phyloP scores from a whole-genome alignment of 1,140 invertebrate species.

The Dreissena rostriformis region DNA sequence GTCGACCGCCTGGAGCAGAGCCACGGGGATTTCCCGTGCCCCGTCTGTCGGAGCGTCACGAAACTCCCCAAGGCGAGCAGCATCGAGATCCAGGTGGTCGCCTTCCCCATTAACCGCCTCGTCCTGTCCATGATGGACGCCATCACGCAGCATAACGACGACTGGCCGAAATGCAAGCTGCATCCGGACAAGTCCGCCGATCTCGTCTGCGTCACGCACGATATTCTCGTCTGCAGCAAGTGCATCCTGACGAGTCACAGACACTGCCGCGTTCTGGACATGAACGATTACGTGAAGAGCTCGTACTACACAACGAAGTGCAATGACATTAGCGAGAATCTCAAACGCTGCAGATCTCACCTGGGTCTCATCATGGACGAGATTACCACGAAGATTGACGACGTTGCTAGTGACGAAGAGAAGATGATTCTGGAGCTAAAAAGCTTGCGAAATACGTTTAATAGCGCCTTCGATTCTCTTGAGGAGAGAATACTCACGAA shows the following conservation, averaged over 20 bases:
- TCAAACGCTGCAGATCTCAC: conserved; percentile 39
- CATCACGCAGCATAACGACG: conserved; percentile 47
- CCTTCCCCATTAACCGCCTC: conserved; percentile 45
- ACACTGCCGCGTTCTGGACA: conserved; percentile 47
- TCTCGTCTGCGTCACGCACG: conserved; percentile 50
- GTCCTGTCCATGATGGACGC: conserved; percentile 53
- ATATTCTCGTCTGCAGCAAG: conserved; percentile 49
- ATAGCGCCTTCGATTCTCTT: conserved; percentile 38
- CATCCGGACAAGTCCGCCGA: conserved; percentile 48
- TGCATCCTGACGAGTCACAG: conserved; percentile 41
- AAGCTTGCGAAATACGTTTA: conserved; percentile 43
- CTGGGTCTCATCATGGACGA: conserved; percentile 33
- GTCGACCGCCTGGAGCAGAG: conserved; percentile 46
- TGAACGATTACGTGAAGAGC: conserved; percentile 52
- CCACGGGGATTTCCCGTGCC: conserved; percentile 45
- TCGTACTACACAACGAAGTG: conserved; percentile 42
- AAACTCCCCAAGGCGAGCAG: conserved; percentile 53
- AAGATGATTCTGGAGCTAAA: conserved; percentile 28
- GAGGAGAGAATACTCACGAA: conserved; percentile 40
- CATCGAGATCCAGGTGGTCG: conserved; percentile 49
- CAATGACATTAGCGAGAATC: conserved; percentile 42
- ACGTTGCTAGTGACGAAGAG: conserved; percentile 39
- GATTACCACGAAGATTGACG: conserved; percentile 33
- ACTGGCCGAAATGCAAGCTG: conserved; percentile 51
- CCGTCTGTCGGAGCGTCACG: conserved; percentile 36